Base-by-base conservation (phyloP, 2,113 vertebrate genomes). In the Asarcornis scutulata region DNA sequence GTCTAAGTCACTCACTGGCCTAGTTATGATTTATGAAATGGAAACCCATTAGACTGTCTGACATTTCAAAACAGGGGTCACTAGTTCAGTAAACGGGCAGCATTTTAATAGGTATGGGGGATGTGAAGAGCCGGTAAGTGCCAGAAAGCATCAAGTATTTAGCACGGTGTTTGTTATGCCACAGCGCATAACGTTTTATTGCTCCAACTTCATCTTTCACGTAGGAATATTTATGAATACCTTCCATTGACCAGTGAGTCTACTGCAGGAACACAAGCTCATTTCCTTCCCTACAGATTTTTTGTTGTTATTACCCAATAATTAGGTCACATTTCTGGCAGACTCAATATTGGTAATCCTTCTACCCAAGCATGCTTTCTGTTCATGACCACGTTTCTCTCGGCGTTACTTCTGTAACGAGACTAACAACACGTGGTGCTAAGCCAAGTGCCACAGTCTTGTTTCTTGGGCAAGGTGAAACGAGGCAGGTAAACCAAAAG, bases 371-470 rank as follows among this genome's bases (percentile, higher is more conserved):
- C 15, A 84, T 7, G 27, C 36, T 81, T 86, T 78, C 42, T 52
- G 71, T 72, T 94, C 34, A 67, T 56, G 31, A 67, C 55, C 27
- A 86, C n/a, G 10, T 52, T 82, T 73, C 48, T 79, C 63, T 34
- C 26, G 32, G 31, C 72, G 44, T 53, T 53, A 40, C 38, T 58
- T 67, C 66, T 11, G 8, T 34, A 76, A 56, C 0, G 2, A 76
- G 25, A 38, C 38, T 78, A 67, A 46, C 1, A 1, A 26, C 18
- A 50, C 2, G 34, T 32, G 11, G 32, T 0, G 0, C 64, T 42
- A 77, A 83, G 53, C 13, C 12, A 63, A 23, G 46, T 17, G 32
- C 66, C 2, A 0, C 46, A 8, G 31, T 83, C 85, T 50, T 81
- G 9, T 50, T 50, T 71, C 64, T 42, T 38, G 34, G 53, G 67